Base-by-base conservation (phyloP, 2,888 invertebrate species). In the Eupithecia pulchellata region DNA sequence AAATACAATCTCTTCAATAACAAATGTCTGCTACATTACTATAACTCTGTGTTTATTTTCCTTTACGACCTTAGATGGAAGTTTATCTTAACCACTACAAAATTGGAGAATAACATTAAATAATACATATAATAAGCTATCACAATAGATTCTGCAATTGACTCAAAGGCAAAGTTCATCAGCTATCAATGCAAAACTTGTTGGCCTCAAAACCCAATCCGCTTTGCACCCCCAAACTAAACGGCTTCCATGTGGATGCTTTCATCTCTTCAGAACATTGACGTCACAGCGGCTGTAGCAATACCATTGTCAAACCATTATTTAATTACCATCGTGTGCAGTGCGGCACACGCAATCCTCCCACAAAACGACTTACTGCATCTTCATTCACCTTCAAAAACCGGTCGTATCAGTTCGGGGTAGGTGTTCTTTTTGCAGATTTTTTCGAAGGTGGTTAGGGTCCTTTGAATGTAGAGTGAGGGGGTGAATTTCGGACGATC, bases 271-370 rank as follows among this genome's bases (percentile, higher is more conserved):
- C 80, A 76, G 79, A 83, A 84, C 86, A 89, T 89, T 93, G 93
- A 93, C 93, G 93, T 94, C 93, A 90, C 92, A 92, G 91, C 91
- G 88, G 84, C 90, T 79, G 84, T 84, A 85, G 84, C 85, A 86
- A 75, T 84, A 81, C 89, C 91, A 92, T 92, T 93, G 92, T 93
- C 91, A 92, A 92, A 92, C 91, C 92, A 91, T 91, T 92, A 93
- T 93, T 92, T 92, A 92, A 93, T 93, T 92, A 93, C 89, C 86
- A 88, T 87, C 92, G 92, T 94, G 92, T 93, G 94, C 93, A 94
- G 93, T 94, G 93, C 93, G 93, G 92, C 88, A 95, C 93, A 86
- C 95, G 91, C 83, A 92, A 88, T 74, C 87, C 83, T 27, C 57
- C 39, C 62, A 68, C 74, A 82, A 82, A 70, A 67, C 42, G 65